These are phyloP conservation scores for Batillaria attramentaria DNA, from an alignment of 1,140 invertebrate genomes.

Conservation along the genomic window DNA sequence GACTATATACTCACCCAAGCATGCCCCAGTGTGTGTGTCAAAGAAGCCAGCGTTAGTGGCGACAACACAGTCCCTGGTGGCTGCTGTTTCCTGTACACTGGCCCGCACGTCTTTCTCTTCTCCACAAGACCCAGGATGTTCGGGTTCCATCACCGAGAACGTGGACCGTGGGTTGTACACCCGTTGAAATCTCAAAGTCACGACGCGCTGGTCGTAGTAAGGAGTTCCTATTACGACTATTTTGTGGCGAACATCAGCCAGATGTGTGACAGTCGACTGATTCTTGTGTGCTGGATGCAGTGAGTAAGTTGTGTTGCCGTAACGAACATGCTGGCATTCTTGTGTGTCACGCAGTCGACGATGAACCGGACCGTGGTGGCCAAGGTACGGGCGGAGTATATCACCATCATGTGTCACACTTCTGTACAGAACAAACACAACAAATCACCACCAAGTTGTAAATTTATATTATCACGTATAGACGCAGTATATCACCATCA, in stretches of 20 bases:
- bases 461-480: neutral
- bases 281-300: slow-evolving; percentile 42
- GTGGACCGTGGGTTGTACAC: slow-evolving; percentile 62
- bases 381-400: slow-evolving; percentile 37
- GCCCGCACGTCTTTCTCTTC: slow-evolving; percentile 43
- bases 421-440: no score
- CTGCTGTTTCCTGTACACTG: slow-evolving; percentile 58
- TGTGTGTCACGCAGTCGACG: slow-evolving; percentile 56
- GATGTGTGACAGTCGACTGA: slow-evolving; percentile 34
- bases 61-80: slow-evolving; percentile 60
- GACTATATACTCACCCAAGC: slow-evolving; percentile 61
- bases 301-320: slow-evolving; percentile 59
- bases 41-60: slow-evolving; percentile 72
- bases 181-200: slow-evolving; percentile 32
- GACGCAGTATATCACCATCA: neutral
- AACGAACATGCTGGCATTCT: slow-evolving; percentile 60
- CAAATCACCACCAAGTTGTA: neutral
- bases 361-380: slow-evolving; percentile 43
- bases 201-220: slow-evolving; percentile 21
- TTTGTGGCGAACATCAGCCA: slow-evolving; percentile 50
- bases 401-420: no score
- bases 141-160: slow-evolving; percentile 66
- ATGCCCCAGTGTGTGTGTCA: slow-evolving; percentile 64
- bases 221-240: slow-evolving; percentile 40
- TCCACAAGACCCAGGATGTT: slow-evolving; percentile 53